Percentiles rank a stretch among this genome's conserved stretches.
Conservation (phyloP, 64 coral and sea anemone species). For the Stichodactyla helianthus region DNA sequence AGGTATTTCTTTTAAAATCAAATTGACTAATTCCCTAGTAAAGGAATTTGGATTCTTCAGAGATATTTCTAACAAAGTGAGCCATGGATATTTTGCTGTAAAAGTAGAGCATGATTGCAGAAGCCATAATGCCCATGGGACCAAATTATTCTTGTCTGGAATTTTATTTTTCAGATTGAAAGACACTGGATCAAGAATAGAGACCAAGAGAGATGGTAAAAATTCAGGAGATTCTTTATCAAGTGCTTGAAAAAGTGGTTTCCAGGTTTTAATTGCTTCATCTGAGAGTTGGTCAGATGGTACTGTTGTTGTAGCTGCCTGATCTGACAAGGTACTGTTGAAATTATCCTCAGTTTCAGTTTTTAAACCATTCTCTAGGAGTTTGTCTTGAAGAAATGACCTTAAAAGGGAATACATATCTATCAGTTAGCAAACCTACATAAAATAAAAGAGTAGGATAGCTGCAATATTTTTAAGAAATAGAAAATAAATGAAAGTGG, state of each 20-base stretch:
- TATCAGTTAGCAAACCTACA: not conserved
- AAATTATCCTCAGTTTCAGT: not conserved
- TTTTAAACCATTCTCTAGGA: not conserved
- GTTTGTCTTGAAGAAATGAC: not conserved
- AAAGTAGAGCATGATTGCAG: conserved; percentile 37
- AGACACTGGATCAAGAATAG: not conserved
- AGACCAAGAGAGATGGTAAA: conserved; percentile 31
- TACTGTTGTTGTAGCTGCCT: not conserved
- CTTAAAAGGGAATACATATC: not conserved
- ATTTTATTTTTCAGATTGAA: not conserved
- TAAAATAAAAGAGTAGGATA: no score
- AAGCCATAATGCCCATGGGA: conserved; percentile 46
- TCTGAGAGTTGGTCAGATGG: not conserved
- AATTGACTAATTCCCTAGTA: conserved; percentile 6
- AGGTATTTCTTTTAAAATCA: conserved; percentile 50
- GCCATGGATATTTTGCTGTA: conserved; percentile 42
- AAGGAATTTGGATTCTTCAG: conserved; percentile 43
- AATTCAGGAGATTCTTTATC: conserved; percentile 66
- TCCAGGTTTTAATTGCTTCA: conserved; percentile 44
- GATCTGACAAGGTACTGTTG: not conserved
- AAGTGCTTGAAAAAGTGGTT: conserved; percentile 59
- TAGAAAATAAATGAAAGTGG: no score
- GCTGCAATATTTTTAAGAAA: no score
- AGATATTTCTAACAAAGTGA: conserved; percentile 45
- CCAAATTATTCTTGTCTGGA: not conserved